Evolutionary conservation across 92 coral and sea anemone genomes (phyloP).

Genomic region (Anthopleura xanthogrammica): DNA sequence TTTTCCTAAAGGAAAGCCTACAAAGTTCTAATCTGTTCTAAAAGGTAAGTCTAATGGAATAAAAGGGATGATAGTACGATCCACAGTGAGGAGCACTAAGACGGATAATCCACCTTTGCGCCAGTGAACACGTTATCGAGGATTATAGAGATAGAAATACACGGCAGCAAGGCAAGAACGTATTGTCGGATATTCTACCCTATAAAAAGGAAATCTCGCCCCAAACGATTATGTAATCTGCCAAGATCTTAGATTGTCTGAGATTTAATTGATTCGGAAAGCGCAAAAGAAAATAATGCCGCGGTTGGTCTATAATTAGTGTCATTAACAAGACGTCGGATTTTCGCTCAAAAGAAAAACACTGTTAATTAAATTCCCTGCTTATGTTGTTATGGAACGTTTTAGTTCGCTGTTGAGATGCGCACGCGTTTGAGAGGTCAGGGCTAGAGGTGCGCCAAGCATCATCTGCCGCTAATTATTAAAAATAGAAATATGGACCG

Average conservation of each 20-base stretch:
- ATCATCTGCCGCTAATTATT: not conserved
- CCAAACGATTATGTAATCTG: not conserved
- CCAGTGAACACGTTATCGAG: not conserved
- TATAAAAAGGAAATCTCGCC: not conserved
- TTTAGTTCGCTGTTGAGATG: not conserved
- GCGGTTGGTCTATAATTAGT: constrained; percentile 2
- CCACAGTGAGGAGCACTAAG: not conserved
- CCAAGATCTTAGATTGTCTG: not conserved
- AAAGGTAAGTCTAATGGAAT: not conserved
- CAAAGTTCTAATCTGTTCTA: not conserved
- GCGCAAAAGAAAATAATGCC: not conserved
- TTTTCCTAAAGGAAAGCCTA: not conserved
- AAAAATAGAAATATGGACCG: not conserved
- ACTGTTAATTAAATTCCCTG: not conserved
- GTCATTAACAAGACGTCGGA: not conserved
- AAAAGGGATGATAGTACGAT: constrained; percentile 4
- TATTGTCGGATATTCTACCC: not conserved
- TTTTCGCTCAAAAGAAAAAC: not conserved
- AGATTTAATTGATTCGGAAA: not conserved
- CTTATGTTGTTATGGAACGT: not conserved
- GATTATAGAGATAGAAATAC: not conserved
- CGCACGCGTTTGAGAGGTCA: not conserved
- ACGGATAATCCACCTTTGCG: not conserved
- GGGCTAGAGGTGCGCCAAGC: not conserved
- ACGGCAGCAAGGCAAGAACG: not conserved